phyloP scores from a whole-genome alignment of 1,140 invertebrate species.

The Drosophila orena region DNA sequence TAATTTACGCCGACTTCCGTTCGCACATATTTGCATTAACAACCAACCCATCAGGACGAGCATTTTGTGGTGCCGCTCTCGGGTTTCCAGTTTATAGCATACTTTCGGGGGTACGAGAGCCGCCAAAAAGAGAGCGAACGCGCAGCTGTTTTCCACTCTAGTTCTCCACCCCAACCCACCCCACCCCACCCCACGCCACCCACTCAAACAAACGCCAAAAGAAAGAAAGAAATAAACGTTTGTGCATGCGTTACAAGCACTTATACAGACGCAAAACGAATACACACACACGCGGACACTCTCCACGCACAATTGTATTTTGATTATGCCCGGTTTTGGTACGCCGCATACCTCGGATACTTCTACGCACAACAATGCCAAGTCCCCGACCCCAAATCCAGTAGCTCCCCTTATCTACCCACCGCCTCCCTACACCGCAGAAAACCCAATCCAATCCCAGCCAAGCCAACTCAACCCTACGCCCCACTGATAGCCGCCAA shows the following conservation, averaged over 20 bases:
- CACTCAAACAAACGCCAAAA: conserved; percentile 55
- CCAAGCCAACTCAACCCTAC: conserved; percentile 9
- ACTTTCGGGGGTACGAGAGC: conserved; percentile 43
- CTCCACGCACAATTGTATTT: conserved; percentile 79
- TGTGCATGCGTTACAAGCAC: conserved; percentile 70
- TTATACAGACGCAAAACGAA: conserved; percentile 22
- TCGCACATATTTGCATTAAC: conserved; percentile 45
- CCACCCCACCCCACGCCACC: not conserved
- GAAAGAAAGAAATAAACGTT: conserved; percentile 54
- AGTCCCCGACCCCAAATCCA: conserved; percentile 15
- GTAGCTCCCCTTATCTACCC: conserved; percentile 3
- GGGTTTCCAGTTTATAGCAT: conserved; percentile 74
- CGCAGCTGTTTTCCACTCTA: conserved; percentile 27
- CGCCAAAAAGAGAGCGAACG: conserved; percentile 16
- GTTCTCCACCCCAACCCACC: not conserved
- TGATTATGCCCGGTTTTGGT: conserved; percentile 81
- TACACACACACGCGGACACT: conserved; percentile 17
- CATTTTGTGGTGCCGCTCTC: conserved; percentile 6
- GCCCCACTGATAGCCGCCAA: conserved; percentile 68
- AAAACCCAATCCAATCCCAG: conserved; percentile 21
- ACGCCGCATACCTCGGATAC: conserved; percentile 79
- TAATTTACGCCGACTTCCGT: conserved; percentile 61
- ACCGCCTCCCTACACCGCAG: not conserved
- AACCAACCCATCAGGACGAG: not conserved
- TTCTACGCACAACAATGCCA: conserved; percentile 82